Percentiles rank a stretch among this genome's conserved stretches.
These are phyloP conservation scores for Hylomyscus alleni DNA, from an alignment of 2,797 vertebrate species.

Conservation along the genomic window DNA sequence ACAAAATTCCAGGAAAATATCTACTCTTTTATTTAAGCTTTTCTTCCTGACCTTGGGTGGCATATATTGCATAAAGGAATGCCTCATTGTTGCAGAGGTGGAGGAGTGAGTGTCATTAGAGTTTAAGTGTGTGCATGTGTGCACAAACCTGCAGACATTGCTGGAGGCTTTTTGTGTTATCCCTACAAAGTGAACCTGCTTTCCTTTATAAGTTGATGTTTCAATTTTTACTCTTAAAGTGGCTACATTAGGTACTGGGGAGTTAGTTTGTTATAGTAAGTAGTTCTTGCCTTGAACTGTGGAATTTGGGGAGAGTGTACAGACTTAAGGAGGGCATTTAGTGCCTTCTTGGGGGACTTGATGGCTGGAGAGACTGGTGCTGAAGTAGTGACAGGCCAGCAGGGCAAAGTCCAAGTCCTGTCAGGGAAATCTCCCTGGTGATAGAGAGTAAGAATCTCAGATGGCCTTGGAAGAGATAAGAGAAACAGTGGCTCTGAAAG, in stretches of 20 bases:
- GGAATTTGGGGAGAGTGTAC: not conserved
- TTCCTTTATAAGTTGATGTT: not conserved
- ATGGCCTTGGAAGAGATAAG: not conserved
- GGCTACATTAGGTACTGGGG: not conserved
- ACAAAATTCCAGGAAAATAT: not conserved
- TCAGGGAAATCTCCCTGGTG: not conserved
- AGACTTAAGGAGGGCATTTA: too few relatives aligned
- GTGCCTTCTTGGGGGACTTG: not conserved
- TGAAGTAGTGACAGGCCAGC: not conserved
- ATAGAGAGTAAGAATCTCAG: not conserved
- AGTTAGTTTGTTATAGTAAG: accelerated
- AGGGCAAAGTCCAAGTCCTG: too few relatives aligned
- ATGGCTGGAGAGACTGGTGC: not conserved
- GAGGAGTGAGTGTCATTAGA: not conserved
- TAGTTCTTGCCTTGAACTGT: too few relatives aligned
- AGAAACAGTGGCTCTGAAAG: not conserved
- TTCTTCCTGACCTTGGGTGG: not conserved
- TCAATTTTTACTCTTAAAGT: not conserved
- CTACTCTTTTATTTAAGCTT: not conserved
- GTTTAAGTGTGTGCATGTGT: not conserved
- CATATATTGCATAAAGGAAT: not conserved
- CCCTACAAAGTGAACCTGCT: not conserved
- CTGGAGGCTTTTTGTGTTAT: not conserved
- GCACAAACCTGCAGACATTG: not conserved
- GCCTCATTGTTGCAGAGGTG: not conserved